These are phyloP conservation scores for Varecia variegata DNA, from an alignment of 2,797 vertebrate species.

Conservation along the genomic window DNA sequence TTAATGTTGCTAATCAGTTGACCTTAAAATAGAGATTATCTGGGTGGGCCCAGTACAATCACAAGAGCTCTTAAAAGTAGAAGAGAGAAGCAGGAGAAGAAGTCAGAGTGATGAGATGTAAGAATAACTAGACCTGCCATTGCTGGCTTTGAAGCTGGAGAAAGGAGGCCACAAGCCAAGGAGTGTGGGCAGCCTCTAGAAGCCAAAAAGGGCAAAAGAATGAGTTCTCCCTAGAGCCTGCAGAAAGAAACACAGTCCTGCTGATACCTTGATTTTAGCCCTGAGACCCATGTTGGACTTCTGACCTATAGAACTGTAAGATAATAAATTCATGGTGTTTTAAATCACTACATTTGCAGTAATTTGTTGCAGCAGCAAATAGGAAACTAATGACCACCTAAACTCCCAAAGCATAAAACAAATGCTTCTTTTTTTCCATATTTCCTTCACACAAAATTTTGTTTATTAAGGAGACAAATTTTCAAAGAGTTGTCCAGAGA, in stretches of 20 bases:
- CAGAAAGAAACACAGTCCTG: not conserved
- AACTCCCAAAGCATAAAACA: not conserved
- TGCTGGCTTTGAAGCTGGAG: not conserved
- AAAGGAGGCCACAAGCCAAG: not conserved
- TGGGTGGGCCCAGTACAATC: not conserved
- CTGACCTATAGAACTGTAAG: not conserved
- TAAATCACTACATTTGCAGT: not conserved
- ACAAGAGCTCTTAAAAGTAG: not conserved
- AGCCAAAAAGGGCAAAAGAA: not conserved
- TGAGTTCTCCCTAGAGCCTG: not conserved
- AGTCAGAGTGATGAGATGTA: not conserved
- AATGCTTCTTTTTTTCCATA: not conserved
- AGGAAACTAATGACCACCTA: not conserved
- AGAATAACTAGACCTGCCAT: not conserved
- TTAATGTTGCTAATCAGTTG: not conserved
- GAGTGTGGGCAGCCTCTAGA: not conserved
- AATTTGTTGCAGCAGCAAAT: not conserved
- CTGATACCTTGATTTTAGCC: not conserved
- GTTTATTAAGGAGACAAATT: not conserved
- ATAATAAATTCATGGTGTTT: not conserved
- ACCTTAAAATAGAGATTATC: not conserved
- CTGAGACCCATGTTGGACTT: not conserved
- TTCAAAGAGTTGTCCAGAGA: not conserved
- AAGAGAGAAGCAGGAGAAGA: not conserved
- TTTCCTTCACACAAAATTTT: slow-evolving; percentile 5